phyloP scores from a whole-genome alignment of 2,888 invertebrate genomes.

The Scelioninae gen. 1 region DNA sequence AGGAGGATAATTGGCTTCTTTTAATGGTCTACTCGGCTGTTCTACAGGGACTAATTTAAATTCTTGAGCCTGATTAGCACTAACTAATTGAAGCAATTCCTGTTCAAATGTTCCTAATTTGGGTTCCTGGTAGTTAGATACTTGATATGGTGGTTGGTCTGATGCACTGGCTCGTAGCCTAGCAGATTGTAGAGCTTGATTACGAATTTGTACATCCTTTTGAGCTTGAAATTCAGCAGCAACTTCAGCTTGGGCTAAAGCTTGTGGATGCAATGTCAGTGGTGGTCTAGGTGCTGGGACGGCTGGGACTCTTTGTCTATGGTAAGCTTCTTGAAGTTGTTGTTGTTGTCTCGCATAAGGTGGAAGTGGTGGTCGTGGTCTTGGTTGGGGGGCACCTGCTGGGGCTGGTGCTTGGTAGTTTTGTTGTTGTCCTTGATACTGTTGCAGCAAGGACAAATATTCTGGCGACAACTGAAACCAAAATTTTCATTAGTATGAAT shows the following conservation, averaged over 20 bases:
- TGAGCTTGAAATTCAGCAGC: slow-evolving; percentile 78
- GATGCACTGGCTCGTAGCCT: slow-evolving; percentile 74
- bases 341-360: slow-evolving; percentile 80
- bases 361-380: slow-evolving; percentile 77
- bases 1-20: slow-evolving; percentile 70
- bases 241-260: slow-evolving; percentile 77
- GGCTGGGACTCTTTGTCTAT: slow-evolving; percentile 79
- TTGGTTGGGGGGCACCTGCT: slow-evolving; percentile 52
- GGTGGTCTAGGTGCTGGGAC: slow-evolving; percentile 79
- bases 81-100: slow-evolving; percentile 80
- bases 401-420: slow-evolving; percentile 52
- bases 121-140: slow-evolving; percentile 74
- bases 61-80: slow-evolving; percentile 81
- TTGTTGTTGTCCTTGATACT: slow-evolving; percentile 74
- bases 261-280: slow-evolving; percentile 77
- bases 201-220: slow-evolving; percentile 77
- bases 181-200: slow-evolving; percentile 74
- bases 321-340: slow-evolving; percentile 80
- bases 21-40: slow-evolving; percentile 71
- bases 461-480: slow-evolving; percentile 80
- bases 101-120: slow-evolving; percentile 82
- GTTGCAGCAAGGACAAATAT: slow-evolving; percentile 79
- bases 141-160: slow-evolving; percentile 74
- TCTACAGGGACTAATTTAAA: slow-evolving; percentile 77
- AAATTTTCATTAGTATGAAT: no score